Evolutionary conservation across 2,113 vertebrate species (phyloP).

Genomic region (Anseranas semipalmata): DNA sequence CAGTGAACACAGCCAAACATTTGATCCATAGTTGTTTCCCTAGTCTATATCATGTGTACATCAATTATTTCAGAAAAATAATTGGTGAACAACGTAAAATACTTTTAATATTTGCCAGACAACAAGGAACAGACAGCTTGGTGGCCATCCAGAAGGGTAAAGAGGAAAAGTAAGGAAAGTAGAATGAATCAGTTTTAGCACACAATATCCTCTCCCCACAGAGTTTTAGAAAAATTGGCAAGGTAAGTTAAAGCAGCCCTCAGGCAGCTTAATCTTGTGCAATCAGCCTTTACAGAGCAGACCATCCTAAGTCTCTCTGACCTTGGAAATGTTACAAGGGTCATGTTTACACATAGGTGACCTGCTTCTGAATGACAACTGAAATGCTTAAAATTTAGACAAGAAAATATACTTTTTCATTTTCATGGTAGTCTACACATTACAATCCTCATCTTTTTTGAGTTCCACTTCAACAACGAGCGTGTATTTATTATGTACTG

Average conservation of each 20-base stretch:
- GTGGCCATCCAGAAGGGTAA: background rate
- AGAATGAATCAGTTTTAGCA: background rate
- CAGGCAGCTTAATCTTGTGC: constrained; percentile 16
- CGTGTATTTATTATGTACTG: background rate
- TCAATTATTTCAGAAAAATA: background rate
- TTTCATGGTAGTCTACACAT: background rate
- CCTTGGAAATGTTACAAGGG: background rate
- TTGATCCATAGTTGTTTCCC: background rate
- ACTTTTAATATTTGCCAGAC: background rate
- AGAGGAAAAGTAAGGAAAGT: background rate
- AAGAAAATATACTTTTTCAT: background rate
- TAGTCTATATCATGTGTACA: background rate
- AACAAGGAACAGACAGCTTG: background rate
- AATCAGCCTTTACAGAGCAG: background rate
- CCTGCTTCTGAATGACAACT: constrained; percentile 25
- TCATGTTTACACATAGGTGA: constrained; percentile 33
- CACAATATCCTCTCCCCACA: rapidly evolving
- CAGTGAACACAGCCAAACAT: background rate
- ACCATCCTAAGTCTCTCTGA: constrained; percentile 20
- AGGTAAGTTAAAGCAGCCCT: background rate
- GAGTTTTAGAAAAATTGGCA: background rate
- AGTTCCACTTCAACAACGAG: background rate
- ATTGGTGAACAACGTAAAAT: background rate
- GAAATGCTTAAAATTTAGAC: background rate
- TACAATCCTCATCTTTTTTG: background rate